These are phyloP conservation scores for Pterocles burchelli DNA, from an alignment of 2,113 vertebrate species.

Conservation along the genomic window DNA sequence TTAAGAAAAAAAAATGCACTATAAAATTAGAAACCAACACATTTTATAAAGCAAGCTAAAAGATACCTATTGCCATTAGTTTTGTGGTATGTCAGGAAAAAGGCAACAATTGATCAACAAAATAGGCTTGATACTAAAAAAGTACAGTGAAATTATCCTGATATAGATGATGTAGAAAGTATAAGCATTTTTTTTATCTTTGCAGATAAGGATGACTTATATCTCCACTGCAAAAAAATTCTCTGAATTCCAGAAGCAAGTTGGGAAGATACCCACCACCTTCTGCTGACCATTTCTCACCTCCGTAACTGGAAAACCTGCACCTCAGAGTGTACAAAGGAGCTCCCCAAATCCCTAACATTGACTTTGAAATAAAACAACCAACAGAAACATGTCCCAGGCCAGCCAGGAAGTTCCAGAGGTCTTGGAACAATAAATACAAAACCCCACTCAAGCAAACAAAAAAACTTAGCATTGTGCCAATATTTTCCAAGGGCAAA, in stretches of 20 bases:
- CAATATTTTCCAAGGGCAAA: not conserved
- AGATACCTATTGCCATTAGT: no score
- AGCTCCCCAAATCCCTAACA: not conserved
- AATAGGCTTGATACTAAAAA: not conserved
- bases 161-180: not conserved
- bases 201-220: not conserved
- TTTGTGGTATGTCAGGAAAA: not conserved
- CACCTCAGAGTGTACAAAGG: not conserved
- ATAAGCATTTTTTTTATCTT: not conserved
- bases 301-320: not conserved
- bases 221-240: not conserved
- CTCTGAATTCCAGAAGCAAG: not conserved
- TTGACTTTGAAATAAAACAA: not conserved
- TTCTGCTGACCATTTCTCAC: not conserved
- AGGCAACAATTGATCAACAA: not conserved
- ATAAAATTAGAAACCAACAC: not conserved
- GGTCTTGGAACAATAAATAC: conserved; percentile 44
- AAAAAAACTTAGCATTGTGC: conserved; percentile 7
- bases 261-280: not conserved
- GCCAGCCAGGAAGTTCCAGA: conserved; percentile 56
- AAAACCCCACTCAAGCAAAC: conserved; percentile 7
- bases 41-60: not conserved
- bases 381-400: not conserved
- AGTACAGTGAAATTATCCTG: not conserved
- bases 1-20: not conserved